phyloP scores from a whole-genome alignment of 1,140 invertebrate species.

The Drosophila elegans region DNA sequence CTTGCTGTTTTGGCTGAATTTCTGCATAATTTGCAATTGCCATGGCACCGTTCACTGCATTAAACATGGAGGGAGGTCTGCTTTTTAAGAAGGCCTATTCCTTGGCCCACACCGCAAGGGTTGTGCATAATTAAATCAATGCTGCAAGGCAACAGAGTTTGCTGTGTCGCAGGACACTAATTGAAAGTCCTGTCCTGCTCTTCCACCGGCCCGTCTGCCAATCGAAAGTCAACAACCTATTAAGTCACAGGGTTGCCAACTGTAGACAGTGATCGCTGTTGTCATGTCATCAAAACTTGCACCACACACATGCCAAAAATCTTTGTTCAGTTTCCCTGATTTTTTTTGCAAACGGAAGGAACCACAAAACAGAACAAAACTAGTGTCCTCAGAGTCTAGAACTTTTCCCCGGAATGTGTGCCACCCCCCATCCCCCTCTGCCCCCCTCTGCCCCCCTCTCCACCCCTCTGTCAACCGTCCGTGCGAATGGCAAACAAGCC shows the following conservation, averaged over 20 bases:
- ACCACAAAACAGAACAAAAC: slow-evolving; percentile 44
- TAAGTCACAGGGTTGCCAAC: slow-evolving; percentile 58
- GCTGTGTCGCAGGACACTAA: slow-evolving; percentile 27
- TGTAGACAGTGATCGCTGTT: slow-evolving; percentile 64
- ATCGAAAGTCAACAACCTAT: slow-evolving; percentile 62
- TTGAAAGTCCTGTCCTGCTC: slow-evolving; percentile 32
- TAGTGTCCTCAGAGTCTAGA: slow-evolving; percentile 54
- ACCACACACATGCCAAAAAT: slow-evolving; percentile 35
- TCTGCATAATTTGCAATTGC: slow-evolving; percentile 75
- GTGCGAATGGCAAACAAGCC: slow-evolving; percentile 50
- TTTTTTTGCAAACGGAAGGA: slow-evolving; percentile 11
- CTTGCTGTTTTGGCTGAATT: slow-evolving; percentile 62
- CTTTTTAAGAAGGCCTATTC: background rate
- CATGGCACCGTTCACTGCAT: slow-evolving; percentile 65
- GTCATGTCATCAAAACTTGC: slow-evolving; percentile 62
- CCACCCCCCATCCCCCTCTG: background rate
- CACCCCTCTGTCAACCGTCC: background rate
- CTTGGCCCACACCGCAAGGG: background rate
- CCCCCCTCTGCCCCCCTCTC: background rate
- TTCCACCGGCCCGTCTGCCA: slow-evolving; percentile 32
- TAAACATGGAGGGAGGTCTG: slow-evolving; percentile 32
- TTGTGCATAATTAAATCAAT: slow-evolving; percentile 37
- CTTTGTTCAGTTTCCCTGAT: slow-evolving; percentile 9
- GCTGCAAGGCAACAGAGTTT: slow-evolving; percentile 11
- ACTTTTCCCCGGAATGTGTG: slow-evolving; percentile 58